phyloP scores from a whole-genome alignment of 2,797 vertebrate species.

The Sebastes nivosus region DNA sequence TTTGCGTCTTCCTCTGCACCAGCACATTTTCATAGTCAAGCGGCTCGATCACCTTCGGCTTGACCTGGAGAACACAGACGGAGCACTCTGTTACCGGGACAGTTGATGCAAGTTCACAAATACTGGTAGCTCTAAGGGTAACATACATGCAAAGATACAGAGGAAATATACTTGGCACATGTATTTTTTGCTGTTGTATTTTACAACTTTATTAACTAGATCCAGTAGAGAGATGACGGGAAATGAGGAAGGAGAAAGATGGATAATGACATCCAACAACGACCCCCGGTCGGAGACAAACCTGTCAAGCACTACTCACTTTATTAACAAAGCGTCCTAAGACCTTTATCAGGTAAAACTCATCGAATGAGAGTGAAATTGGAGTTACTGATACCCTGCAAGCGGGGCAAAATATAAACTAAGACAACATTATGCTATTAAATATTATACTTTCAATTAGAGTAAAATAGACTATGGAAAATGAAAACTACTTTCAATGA shows the following conservation, averaged over 20 bases:
- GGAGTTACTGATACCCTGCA: not conserved
- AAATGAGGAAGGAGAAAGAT: not conserved
- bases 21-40: constrained; percentile 98
- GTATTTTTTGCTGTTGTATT: not conserved
- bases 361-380: not conserved
- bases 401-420: not conserved
- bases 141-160: not conserved
- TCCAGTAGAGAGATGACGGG: not conserved
- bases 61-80: constrained; percentile 83
- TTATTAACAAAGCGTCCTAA: not conserved
- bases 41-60: constrained; percentile 96
- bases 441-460: not conserved
- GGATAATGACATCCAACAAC: not conserved
- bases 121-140: not conserved
- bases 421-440: not conserved
- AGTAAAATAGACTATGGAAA: not conserved
- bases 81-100: not conserved
- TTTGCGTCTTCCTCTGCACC: constrained; percentile 97
- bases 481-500: not conserved
- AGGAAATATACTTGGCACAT: not conserved
- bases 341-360: not conserved
- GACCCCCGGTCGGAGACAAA: not conserved
- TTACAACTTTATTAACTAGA: not conserved
- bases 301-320: not conserved
- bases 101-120: not conserved